Base-by-base conservation (phyloP, 1,140 invertebrate species). In the Philotrypesis tridentata region DNA sequence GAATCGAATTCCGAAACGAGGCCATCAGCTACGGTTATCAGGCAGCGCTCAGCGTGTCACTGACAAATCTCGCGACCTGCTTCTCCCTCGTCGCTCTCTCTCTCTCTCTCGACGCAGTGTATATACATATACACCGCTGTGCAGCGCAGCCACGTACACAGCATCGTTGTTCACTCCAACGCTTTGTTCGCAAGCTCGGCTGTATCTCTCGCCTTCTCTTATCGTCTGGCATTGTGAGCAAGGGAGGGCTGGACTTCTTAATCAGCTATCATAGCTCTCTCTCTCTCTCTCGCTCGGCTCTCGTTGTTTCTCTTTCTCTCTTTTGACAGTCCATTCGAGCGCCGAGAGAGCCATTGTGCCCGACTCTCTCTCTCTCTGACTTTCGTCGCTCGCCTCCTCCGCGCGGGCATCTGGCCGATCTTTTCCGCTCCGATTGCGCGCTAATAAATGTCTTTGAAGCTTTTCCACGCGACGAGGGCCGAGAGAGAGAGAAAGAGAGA, bases 221-320 rank as follows among this genome's bases (percentile, higher is more conserved):
- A 83, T 88, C 87, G 87, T 88, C n/a, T 85, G 86, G 83, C 63
- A 82, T 79, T 85, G 86, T 89, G 73, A 79, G 84, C 25, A 71
- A n/a, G 31, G 65, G 40, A 23, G 70, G 60, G 65, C 37, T 61
- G 40, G 70, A 25, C 70, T 84, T 85, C 84, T 83, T 87, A 86
- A 87, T 86, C 85, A 71, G 68, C 68, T 33, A 71, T 71, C 33
- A 12, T 29, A 55, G 68, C 68, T 71, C 33, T 37, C n/a, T n/a
- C n/a, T n/a, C n/a, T n/a, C n/a, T n/a, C n/a, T n/a, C n/a, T 37
- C 6, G 33, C n/a, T 55, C 48, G 37, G 37, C 40, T 17, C 48
- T 37, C 33, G 33, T n/a, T n/a, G 23, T 40, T 25, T 43, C 71
- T 55, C 48, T 55, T 4, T 55, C 8, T 40, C 40, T 23, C 37